Base-by-base conservation (phyloP, 2,797 vertebrate species). In the Enteromius paludinosus region DNA sequence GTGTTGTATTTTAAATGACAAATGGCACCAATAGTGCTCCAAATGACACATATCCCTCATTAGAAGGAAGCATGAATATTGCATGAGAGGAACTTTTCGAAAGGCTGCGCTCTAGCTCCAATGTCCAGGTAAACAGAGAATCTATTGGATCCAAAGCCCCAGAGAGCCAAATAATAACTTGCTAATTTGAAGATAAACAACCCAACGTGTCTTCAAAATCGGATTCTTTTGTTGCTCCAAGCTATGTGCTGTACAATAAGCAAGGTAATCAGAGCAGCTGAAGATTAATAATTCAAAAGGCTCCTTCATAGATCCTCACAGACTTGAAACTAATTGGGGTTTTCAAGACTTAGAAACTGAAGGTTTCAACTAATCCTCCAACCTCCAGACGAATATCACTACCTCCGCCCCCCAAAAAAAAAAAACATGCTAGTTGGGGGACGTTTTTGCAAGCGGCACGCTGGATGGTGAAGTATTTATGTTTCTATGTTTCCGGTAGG, bases 21-120 rank as follows among this genome's bases (percentile, higher is more conserved):
- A 76, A 82, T 68, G 49, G 20, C 75, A 23, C 61, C 33, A 65
- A 45, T 43, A 68, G 49, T 11, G 47, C n/a, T 59, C 41, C 3
- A 15, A 71, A 73, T 72, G 49, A 79, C 78, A 79, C 47, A 45
- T 4, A 77, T 78, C 62, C 43, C 35, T 87, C 83, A 89, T 85
- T 62, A 78, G 81, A 77, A 80, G 82, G 71, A 90, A 87, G 84
- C 75, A 76, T 89, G 81, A 91, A 92, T 86, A 81, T 88, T 91
- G 90, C 89, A 91, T 49, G 61, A 83, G 78, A 87, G 52, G 28
- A 85, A 62, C 77, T 85, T 86, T 87, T 77, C 47, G 30, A 78
- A 83, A 61, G 12, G 38, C 9, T 59, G 33, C 80, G 80, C 78
- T 86, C 86, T 74, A 78, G 64, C 18, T 61, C 14, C 56, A 45